A percentile compares a stretch with the other conserved stretches of the same genome.
Conservation (phyloP, 2,888 invertebrate species). For the Acleris cristana region DNA sequence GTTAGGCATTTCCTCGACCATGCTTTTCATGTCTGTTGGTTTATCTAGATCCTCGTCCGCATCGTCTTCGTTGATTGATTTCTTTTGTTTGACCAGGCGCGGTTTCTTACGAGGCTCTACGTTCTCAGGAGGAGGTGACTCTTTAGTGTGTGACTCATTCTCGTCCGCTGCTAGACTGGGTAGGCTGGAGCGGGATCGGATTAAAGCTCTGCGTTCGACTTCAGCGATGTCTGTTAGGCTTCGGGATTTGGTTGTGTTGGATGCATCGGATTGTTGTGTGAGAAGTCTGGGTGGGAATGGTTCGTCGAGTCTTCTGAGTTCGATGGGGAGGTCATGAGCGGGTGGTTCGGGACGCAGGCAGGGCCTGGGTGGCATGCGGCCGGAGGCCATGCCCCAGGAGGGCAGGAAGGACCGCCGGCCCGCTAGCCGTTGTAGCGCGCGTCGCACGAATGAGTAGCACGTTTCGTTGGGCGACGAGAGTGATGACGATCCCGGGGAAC, state of each 20-base stretch:
- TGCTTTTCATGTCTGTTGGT: slow-evolving; percentile 87
- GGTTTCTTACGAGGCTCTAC: slow-evolving; percentile 86
- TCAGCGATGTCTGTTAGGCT: slow-evolving; percentile 93
- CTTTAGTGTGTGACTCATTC: slow-evolving; percentile 56
- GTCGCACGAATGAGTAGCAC: slow-evolving; percentile 95
- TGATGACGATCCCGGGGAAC: slow-evolving; percentile 92
- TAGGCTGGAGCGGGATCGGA: slow-evolving; percentile 90
- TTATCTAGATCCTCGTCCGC: slow-evolving; percentile 86
- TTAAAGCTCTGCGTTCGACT: slow-evolving; percentile 87
- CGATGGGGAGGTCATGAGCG: slow-evolving; percentile 92
- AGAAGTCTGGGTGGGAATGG: slow-evolving; percentile 77
- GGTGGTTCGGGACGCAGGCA: slow-evolving; percentile 90
- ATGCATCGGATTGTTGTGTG: slow-evolving; percentile 81
- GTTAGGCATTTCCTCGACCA: slow-evolving; percentile 86
- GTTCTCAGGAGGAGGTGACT: slow-evolving; percentile 59
- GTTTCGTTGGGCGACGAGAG: slow-evolving; percentile 96
- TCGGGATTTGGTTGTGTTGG: slow-evolving; percentile 88
- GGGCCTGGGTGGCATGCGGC: slow-evolving; percentile 61
- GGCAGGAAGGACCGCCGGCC: slow-evolving; percentile 90
- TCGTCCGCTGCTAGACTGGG: slow-evolving; percentile 85
- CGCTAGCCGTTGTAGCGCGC: slow-evolving; percentile 93
- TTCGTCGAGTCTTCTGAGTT: slow-evolving; percentile 89
- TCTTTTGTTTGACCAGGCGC: slow-evolving; percentile 93
- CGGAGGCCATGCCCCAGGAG: slow-evolving; percentile 86
- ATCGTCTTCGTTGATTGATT: slow-evolving; percentile 91